Conservation (phyloP, 2,888 invertebrate genomes). For the Hemicrepidius hirtus region DNA sequence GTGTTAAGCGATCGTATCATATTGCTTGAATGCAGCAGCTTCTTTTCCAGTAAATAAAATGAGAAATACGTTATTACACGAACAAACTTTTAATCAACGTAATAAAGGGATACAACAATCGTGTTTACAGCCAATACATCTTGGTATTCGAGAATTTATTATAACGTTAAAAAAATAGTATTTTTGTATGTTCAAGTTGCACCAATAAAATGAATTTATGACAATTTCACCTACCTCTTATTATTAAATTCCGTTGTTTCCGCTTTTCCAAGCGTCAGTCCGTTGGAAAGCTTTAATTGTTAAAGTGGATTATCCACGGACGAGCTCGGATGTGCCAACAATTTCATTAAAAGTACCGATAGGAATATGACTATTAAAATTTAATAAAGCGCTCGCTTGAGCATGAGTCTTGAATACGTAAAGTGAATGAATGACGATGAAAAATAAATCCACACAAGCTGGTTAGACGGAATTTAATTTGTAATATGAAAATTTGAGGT, state of each 20-base stretch:
- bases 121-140: background rate
- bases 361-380: slow-evolving; percentile 60
- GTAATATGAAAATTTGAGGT: slow-evolving; percentile 14
- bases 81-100: slow-evolving; percentile 2
- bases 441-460: slow-evolving; percentile 29
- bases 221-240: slow-evolving; percentile 45
- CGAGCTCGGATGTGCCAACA: slow-evolving; percentile 58
- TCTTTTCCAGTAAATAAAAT: background rate
- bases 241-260: slow-evolving; percentile 61
- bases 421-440: slow-evolving; percentile 31
- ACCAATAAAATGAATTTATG: slow-evolving; percentile 44
- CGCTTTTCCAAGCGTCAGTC: slow-evolving; percentile 54
- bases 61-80: background rate
- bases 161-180: too few relatives aligned
- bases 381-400: slow-evolving; percentile 54
- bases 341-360: slow-evolving; percentile 60
- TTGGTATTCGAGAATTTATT: too few relatives aligned
- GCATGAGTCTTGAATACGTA: slow-evolving; percentile 46
- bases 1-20: slow-evolving; percentile 25
- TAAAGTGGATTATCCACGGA: slow-evolving; percentile 60
- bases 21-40: slow-evolving; percentile 2
- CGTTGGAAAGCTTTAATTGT: slow-evolving; percentile 58
- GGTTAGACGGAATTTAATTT: slow-evolving; percentile 27
- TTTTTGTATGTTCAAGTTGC: slow-evolving; percentile 32
- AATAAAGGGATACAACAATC: background rate